phyloP scores from a whole-genome alignment of 2,113 vertebrate genomes.

The Coracopsis vasa region DNA sequence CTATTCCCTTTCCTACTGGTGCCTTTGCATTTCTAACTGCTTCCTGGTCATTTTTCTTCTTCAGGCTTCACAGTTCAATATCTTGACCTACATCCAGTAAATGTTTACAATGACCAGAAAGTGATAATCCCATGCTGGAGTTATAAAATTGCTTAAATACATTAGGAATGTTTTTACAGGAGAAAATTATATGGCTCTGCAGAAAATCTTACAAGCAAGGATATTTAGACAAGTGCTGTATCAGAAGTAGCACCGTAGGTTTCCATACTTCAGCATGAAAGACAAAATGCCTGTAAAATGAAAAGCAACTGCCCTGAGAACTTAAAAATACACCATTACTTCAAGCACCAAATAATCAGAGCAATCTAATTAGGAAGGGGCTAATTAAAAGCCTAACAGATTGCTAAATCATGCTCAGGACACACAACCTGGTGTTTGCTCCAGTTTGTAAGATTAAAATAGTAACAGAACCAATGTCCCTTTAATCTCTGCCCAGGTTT shows the following conservation, averaged over 20 bases:
- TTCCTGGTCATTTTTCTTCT: neutral
- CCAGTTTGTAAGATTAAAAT: constrained; percentile 29
- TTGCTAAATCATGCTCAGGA: constrained; percentile 13
- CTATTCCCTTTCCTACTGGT: neutral
- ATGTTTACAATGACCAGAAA: neutral
- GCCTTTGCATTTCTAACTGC: neutral
- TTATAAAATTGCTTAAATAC: neutral
- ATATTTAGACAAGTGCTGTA: constrained; percentile 61
- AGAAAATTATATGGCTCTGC: constrained; percentile 3
- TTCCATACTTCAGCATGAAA: constrained; percentile 33
- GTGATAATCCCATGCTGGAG: neutral
- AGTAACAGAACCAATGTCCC: neutral
- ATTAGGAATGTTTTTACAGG: constrained; percentile 19
- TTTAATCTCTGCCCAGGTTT: neutral
- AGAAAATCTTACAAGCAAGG: constrained; percentile 48
- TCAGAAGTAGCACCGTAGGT: constrained; percentile 69
- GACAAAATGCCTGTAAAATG: constrained; percentile 34
- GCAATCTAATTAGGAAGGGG: constrained; percentile 42
- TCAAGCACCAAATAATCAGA: constrained; percentile 57
- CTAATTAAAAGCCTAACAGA: constrained; percentile 46
- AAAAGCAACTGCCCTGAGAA: constrained; percentile 34
- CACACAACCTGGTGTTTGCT: neutral
- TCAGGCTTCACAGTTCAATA: neutral
- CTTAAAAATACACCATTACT: constrained; percentile 57
- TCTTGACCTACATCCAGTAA: neutral